Evolutionary conservation across 2,113 vertebrate species (phyloP).

Genomic region (Tachycineta bicolor): DNA sequence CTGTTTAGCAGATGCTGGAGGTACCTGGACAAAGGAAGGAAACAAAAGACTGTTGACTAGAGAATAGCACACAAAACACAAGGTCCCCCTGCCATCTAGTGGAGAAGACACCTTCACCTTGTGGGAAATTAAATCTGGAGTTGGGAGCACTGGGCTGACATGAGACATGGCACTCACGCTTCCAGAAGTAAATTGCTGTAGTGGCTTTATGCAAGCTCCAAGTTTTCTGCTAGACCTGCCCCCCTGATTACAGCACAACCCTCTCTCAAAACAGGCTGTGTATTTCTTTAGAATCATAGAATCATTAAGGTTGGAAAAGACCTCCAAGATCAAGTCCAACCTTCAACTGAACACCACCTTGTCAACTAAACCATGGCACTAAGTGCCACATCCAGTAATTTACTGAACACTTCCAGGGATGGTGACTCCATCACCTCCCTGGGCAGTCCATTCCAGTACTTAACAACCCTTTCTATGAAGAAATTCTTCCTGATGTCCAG

Average conservation of each 20-base stretch:
- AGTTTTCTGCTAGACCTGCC: background rate
- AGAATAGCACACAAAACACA: background rate
- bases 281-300: background rate
- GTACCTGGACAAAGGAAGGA: background rate
- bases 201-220: background rate
- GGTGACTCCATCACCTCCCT: background rate
- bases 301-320: background rate
- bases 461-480: too few species aligned
- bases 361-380: background rate
- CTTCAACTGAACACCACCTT: background rate
- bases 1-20: slow-evolving; percentile 90
- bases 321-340: background rate
- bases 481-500: too few species aligned
- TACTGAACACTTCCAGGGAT: background rate
- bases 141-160: background rate
- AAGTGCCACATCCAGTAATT: background rate
- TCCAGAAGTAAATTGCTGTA: background rate
- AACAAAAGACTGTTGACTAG: background rate
- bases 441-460: background rate
- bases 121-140: background rate
- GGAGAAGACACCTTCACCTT: background rate
- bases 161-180: background rate
- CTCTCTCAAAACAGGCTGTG: background rate
- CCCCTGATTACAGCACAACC: background rate
- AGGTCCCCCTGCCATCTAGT: background rate